phyloP scores from a whole-genome alignment of 2,797 vertebrate genomes.

The Neomorphus geoffroyi region DNA sequence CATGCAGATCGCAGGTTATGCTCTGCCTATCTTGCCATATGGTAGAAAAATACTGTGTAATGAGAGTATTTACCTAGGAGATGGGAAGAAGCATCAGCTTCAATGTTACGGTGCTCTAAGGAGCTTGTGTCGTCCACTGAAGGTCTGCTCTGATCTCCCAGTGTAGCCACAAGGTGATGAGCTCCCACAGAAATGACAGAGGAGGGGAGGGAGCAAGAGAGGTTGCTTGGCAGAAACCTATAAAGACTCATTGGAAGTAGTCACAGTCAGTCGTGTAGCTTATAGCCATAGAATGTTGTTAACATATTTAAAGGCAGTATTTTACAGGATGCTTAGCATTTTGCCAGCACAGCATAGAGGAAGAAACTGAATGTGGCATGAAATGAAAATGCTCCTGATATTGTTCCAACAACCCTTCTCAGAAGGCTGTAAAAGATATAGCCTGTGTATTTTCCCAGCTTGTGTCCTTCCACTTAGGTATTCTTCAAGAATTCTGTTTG shows the following conservation, averaged over 20 bases:
- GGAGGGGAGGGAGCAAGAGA: neutral
- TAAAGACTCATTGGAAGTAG: neutral
- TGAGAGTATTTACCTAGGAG: neutral
- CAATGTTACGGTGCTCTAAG: neutral
- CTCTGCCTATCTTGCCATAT: neutral
- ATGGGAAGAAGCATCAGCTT: neutral
- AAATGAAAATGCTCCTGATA: neutral
- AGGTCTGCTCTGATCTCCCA: neutral
- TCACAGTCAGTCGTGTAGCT: neutral
- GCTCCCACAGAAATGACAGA: neutral
- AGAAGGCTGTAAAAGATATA: neutral
- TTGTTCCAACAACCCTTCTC: neutral
- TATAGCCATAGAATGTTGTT: neutral
- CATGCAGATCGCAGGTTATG: neutral
- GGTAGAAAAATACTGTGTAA: neutral
- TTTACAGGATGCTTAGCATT: neutral
- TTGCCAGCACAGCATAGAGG: neutral
- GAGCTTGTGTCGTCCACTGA: accelerated
- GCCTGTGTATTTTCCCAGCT: slow-evolving; percentile 33
- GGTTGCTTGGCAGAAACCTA: neutral
- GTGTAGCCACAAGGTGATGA: accelerated
- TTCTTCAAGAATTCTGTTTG: slow-evolving; percentile 10
- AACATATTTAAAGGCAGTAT: neutral
- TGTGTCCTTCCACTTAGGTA: neutral
- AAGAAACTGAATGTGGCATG: neutral